Percentiles rank a stretch among this genome's conserved stretches.
phyloP scores from a whole-genome alignment of 1,140 invertebrate genomes.

The Bathynomus jamesi region DNA sequence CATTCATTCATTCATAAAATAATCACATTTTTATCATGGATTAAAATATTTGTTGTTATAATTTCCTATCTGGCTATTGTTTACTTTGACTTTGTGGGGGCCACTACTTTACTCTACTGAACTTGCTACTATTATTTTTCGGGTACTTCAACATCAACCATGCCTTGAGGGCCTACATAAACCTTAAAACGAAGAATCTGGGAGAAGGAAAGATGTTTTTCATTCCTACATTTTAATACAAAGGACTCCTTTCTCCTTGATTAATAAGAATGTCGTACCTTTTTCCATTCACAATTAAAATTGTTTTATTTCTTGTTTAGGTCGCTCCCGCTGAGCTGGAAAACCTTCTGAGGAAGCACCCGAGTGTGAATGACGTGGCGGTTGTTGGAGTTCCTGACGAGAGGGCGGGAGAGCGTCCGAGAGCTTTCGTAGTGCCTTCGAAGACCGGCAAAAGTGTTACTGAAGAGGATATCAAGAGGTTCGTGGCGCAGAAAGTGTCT shows the following conservation, averaged over 20 bases:
- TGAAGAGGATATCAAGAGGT: slow-evolving; percentile 37
- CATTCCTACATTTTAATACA: neutral
- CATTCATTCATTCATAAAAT: too few relatives aligned
- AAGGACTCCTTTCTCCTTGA: slow-evolving; percentile 33
- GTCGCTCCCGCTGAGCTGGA: slow-evolving; percentile 53
- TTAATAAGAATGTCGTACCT: slow-evolving; percentile 3
- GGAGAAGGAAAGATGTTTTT: neutral
- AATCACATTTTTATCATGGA: neutral
- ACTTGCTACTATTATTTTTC: too few relatives aligned
- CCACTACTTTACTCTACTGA: too few relatives aligned
- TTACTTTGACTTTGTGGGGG: too few relatives aligned
- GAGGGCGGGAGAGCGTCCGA: slow-evolving; percentile 47
- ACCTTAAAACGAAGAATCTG: neutral
- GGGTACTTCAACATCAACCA: too few relatives aligned
- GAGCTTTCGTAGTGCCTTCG: slow-evolving; percentile 46
- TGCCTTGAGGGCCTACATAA: too few relatives aligned
- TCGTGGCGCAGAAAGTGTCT: slow-evolving; percentile 37
- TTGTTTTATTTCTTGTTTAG: too few relatives aligned
- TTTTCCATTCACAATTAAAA: neutral
- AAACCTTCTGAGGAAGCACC: slow-evolving; percentile 47
- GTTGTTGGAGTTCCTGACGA: slow-evolving; percentile 51
- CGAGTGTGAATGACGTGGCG: slow-evolving; percentile 47
- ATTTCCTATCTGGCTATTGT: too few relatives aligned
- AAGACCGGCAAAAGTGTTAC: neutral
- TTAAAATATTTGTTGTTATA: neutral